phyloP scores from a whole-genome alignment of 2,888 invertebrate species.

The Pyralis farinalis region DNA sequence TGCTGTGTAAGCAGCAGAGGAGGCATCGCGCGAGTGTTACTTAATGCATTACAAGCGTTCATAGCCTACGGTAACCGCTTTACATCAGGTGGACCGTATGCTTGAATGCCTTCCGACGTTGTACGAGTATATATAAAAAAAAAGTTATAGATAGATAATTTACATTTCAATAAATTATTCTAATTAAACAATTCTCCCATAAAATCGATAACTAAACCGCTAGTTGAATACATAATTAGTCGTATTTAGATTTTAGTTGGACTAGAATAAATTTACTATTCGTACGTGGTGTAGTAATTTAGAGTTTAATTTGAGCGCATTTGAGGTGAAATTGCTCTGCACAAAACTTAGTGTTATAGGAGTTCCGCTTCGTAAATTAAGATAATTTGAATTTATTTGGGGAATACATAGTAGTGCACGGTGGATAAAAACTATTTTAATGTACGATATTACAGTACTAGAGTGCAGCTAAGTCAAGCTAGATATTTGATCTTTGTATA shows the following conservation, averaged over 20 bases:
- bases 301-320: neutral
- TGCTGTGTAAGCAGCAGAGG: no score
- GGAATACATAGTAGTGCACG: constrained; percentile 6
- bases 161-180: no score
- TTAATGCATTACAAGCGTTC: no score
- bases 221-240: neutral
- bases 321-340: constrained; percentile 9
- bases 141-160: no score
- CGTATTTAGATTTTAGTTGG: neutral
- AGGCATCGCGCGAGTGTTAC: no score
- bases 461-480: no score
- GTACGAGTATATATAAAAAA: no score
- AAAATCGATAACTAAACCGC: neutral
- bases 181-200: neutral
- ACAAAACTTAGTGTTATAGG: neutral
- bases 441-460: no score
- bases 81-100: no score
- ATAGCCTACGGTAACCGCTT: no score
- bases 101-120: no score
- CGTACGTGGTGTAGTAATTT: neutral
- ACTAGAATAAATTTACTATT: neutral
- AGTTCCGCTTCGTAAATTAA: constrained; percentile 13
- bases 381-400: constrained; percentile 15
- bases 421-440: neutral
- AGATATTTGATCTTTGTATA: no score